Base-by-base conservation (phyloP, 2,113 vertebrate genomes). In the Rhizomys pruinosus region DNA sequence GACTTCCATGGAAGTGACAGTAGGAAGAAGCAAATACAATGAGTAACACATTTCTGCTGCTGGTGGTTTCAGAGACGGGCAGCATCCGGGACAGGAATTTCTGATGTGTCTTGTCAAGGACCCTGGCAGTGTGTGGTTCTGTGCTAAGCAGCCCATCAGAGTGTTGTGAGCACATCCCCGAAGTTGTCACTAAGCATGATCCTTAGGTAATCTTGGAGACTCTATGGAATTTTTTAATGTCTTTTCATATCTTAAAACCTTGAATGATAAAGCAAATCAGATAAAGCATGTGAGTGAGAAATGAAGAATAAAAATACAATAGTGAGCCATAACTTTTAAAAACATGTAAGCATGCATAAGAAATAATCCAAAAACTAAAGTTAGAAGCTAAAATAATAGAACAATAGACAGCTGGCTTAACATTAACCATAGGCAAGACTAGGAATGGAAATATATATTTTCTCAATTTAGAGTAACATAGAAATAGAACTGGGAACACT, bases 351-450 rank as follows among this genome's bases (percentile, higher is more conserved):
- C 37, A 7, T 37, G 27, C 39, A 19, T 81, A 76, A 72, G 12
- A 77, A 59, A 10, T 68, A 90, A 81, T 59, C 6, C 7, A 91
- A 76, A 59, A 92, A 69, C 37, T 68, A 88, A 79, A 93, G 59
- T 37, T 92, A 57, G 52, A 92, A 80, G 66, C 52, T 19, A 66
- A 94, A 88, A 27, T 64, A 72, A 87, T 47, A 84, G 27, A 57
- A 85, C 32, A 84, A 55, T 57, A 92, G 69, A 76, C 19, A 71
- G 66, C 55, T 72, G 44, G 66, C 57, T 93, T 74, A 87, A 73
- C 17, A 74, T 74, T 22, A 23, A 34, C 52, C 22, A 29, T 32
- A 92, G 44, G 20, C 63, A 86, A 89, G 57, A n/a, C 52, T 57
- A 20, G 37, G 64, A 73, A 86, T 84, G 32, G 78, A 76, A 74